Evolutionary conservation across 2,113 vertebrate genomes (phyloP).

Genomic region (Ploceus nigricollis): DNA sequence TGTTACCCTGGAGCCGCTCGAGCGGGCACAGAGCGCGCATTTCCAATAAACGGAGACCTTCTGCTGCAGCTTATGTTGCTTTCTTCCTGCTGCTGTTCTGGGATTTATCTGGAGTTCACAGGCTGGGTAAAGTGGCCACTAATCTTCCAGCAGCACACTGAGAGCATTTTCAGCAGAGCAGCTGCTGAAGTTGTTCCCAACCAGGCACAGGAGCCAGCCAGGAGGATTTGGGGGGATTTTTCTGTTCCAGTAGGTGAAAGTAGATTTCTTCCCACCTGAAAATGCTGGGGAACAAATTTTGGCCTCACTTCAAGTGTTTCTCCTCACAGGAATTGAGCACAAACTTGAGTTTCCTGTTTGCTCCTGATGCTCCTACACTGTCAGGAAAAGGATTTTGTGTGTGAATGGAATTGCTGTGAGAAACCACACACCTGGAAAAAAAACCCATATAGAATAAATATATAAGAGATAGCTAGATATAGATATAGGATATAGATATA

Average conservation of each 20-base stretch:
- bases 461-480: too few relatives aligned
- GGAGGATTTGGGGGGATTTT: not conserved
- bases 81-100: constrained; percentile 39
- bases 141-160: constrained; percentile 2
- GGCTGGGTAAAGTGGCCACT: constrained; percentile 45
- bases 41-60: constrained; percentile 25
- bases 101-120: constrained; percentile 59
- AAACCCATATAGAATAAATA: not conserved
- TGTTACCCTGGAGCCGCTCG: not conserved
- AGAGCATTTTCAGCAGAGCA: not conserved
- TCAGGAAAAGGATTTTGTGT: not conserved
- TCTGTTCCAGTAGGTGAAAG: not conserved
- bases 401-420: not conserved
- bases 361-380: rapidly evolving
- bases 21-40: not conserved
- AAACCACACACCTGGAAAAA: not conserved
- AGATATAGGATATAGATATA: not conserved
- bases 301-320: not conserved
- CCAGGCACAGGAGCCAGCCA: not conserved
- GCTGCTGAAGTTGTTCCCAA: not conserved
- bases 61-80: constrained; percentile 49
- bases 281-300: not conserved
- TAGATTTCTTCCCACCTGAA: not conserved
- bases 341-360: not conserved
- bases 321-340: not conserved